A percentile compares a stretch with the other conserved stretches of the same genome.
Evolutionary conservation across 92 coral and sea anemone genomes (phyloP).

Genomic region (Phymanthus crucifer): DNA sequence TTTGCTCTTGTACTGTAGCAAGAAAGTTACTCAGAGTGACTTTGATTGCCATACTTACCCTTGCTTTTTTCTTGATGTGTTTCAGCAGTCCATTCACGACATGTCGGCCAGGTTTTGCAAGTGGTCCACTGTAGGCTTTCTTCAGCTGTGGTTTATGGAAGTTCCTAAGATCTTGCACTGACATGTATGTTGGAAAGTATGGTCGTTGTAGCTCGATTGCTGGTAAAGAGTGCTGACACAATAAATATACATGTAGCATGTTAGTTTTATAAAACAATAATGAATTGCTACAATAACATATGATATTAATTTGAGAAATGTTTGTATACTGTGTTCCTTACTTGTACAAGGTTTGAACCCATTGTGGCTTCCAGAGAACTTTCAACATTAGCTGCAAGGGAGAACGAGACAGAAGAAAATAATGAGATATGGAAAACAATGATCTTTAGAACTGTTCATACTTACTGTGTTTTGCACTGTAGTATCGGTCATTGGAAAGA

Average conservation of each 20-base stretch:
- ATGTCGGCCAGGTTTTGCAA: constrained; percentile 91
- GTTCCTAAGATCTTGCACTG: constrained; percentile 69
- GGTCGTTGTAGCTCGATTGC: constrained; percentile 91
- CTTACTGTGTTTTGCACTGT: constrained; percentile 96
- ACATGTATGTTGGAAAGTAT: constrained; percentile 94
- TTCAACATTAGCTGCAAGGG: constrained; percentile 72
- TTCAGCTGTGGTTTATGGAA: constrained; percentile 80
- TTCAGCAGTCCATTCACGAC: constrained; percentile 82
- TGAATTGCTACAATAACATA: neutral
- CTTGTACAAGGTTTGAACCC: constrained; percentile 98
- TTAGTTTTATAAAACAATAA: neutral
- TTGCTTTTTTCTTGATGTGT: constrained; percentile 94
- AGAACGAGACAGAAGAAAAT: neutral
- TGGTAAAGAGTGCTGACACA: constrained; percentile 87
- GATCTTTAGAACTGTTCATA: neutral
- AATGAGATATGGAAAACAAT: neutral
- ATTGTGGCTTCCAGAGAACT: constrained; percentile 87
- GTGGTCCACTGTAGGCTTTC: constrained; percentile 64
- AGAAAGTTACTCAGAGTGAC: no score
- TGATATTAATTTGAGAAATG: neutral
- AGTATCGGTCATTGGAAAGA: constrained; percentile 89
- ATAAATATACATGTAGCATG: neutral
- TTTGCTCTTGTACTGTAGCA: no score
- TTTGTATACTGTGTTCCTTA: constrained; percentile 12
- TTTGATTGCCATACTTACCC: constrained; percentile 44